A percentile compares a stretch with the other conserved stretches of the same genome.
These are phyloP conservation scores for Iguana delicatissima DNA, from an alignment of 2,797 vertebrate species.

Conservation along the genomic window DNA sequence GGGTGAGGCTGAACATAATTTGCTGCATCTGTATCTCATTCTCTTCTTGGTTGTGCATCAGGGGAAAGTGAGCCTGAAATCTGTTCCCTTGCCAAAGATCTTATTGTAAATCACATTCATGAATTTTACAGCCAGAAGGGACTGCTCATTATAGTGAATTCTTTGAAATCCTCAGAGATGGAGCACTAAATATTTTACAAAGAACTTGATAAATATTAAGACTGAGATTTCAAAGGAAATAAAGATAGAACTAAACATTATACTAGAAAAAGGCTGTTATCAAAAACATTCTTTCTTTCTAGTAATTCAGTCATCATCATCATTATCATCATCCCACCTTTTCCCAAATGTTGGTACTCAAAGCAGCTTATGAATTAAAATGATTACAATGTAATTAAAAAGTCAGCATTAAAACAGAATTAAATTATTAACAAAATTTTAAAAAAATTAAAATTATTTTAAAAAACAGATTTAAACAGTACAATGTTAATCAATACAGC, in stretches of 20 bases:
- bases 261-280: neutral
- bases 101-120: constrained; percentile 11
- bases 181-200: constrained; percentile 12
- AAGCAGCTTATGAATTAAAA: too few species aligned
- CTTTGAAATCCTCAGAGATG: constrained; percentile 6
- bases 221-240: neutral
- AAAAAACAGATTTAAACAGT: too few species aligned
- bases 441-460: too few species aligned
- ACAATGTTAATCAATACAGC: too few species aligned
- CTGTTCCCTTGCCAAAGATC: neutral
- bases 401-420: too few species aligned
- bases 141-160: neutral
- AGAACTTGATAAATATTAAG: constrained; percentile 14
- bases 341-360: too few species aligned
- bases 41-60: neutral
- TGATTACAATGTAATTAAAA: too few species aligned
- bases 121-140: constrained; percentile 1
- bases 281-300: neutral
- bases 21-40: neutral
- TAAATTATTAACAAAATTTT: too few species aligned
- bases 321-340: neutral
- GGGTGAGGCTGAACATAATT: neutral
- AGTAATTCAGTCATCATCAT: neutral
- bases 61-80: neutral
- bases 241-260: neutral